Base-by-base conservation (phyloP, 2,113 vertebrate genomes). In the Mustelus asterias region DNA sequence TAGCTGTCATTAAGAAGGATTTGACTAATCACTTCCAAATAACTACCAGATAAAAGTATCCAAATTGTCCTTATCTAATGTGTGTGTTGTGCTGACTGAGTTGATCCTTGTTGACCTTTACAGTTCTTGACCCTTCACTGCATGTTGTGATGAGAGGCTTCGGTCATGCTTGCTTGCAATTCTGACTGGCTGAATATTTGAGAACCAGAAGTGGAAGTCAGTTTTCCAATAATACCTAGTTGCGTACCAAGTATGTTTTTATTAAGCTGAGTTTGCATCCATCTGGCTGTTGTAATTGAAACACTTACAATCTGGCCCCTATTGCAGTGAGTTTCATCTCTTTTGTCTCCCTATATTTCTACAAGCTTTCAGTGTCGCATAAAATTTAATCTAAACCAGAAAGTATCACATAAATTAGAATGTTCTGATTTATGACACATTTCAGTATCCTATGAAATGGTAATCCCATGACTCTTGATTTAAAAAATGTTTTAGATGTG, bases 131-230 rank as follows among this genome's bases (percentile, higher is more conserved):
- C 97, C 96, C 96, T 95, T 96, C 93, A 96, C 44, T 78, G 96
- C 96, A 96, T 96, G 96, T 96, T 85, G 92, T 96, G 96, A 96
- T 96, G 96, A 97, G 96, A 96, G 94, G 85, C 94, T 94, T 63
- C 26, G 72, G 72, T 83, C 22, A 44, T 95, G 96, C 95, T 96
- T 96, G 96, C 96, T 76, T 96, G 54, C 3, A 96, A 93, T 60
- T 69, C 96, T 65, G 96, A 86, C 96, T 97, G 96, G 89, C 96
- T 97, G 97, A 97, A 97, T 97, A 97, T 96, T 96, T 26, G 78
- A 96, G 96, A 96, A 72, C 95, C n/a, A 4, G 80, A 83, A 44
- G 6, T 20, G 67, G 41, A 48, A 95, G 16, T 70, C 9, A 70
- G 29, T 72, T 70, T 95, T 41, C 60, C 65, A 65, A 67, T 90